Base-by-base conservation (phyloP, 1,140 invertebrate species). In the Hylyphantes graminicola region DNA sequence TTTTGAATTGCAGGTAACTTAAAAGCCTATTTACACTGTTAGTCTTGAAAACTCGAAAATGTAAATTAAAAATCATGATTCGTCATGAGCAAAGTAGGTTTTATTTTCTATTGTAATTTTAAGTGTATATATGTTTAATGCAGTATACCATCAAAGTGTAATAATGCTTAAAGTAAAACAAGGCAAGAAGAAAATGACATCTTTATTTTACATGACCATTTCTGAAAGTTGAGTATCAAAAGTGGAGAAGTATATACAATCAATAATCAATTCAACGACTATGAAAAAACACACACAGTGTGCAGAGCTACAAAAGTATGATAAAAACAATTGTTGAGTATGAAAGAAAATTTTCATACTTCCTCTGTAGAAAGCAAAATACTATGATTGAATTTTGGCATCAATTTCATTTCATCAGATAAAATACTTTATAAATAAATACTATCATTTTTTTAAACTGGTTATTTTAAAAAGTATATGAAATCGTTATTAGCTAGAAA, bases 241-340 rank as follows among this genome's bases (percentile, higher is more conserved):
- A 85, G 17, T 85, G 82, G 64, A 35, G 35, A 77, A 64, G 55
- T 85, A 85, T 85, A 61, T 85, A 85, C 82, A 85, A 48, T 68
- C 70, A 57, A 75, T 68, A 77, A 76, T 70, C 50, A 70, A 19
- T 76, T 55, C 53, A 77, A 77, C 35, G 68, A 35, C 59, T 76
- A 85, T 83, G 72, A 85, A 35, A 70, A 74, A 50, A 85, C 82
- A 85, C 82, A 85, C 82, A 85, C 48, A 85, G 82, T 85, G 82
- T 85, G 82, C 82, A 85, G 74, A 73, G 64, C 68, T 73, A 63
- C 19, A 61, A 82, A 74, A 12, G 53, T 17, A 82, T 54, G 15
- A 73, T 72, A 81, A 21, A 19, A 72, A 11, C 21, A 17, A 81
- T 50, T 51, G 48, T 57, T 82, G 59, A 35, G 35, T 35, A 35